Evolutionary conservation across 2,113 vertebrate species (phyloP).

Genomic region (Cyanistes caeruleus): DNA sequence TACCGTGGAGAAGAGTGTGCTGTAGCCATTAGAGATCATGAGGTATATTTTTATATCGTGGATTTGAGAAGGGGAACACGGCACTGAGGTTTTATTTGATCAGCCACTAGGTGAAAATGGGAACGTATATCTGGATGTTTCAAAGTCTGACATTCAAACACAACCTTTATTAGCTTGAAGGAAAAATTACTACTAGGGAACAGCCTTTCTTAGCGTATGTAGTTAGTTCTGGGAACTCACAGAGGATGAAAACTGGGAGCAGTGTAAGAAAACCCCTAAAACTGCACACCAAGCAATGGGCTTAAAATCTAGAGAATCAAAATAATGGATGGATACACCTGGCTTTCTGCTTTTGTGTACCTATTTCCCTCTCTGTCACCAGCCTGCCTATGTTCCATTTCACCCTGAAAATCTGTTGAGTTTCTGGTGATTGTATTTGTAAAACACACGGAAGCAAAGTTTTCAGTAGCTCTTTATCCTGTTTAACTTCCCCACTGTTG

Average conservation of each 20-base stretch:
- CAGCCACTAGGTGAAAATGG: neutral
- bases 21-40: neutral
- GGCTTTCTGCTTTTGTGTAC: neutral
- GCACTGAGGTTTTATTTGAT: neutral
- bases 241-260: neutral
- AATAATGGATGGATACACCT: neutral
- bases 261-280: neutral
- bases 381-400: neutral
- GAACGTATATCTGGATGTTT: neutral
- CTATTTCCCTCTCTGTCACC: neutral
- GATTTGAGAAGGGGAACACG: neutral
- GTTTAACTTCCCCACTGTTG: neutral
- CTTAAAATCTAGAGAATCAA: neutral
- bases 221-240: neutral
- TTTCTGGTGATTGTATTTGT: neutral
- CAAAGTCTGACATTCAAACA: neutral
- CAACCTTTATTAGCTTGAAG: neutral
- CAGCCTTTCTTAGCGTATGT: neutral
- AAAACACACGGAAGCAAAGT: neutral
- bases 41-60: neutral
- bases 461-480: neutral
- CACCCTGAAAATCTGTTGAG: neutral
- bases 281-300: neutral
- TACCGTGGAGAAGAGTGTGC: neutral
- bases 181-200: neutral